Evolutionary conservation across 2,888 invertebrate species (phyloP).

Genomic region (Drosophila yooni): DNA sequence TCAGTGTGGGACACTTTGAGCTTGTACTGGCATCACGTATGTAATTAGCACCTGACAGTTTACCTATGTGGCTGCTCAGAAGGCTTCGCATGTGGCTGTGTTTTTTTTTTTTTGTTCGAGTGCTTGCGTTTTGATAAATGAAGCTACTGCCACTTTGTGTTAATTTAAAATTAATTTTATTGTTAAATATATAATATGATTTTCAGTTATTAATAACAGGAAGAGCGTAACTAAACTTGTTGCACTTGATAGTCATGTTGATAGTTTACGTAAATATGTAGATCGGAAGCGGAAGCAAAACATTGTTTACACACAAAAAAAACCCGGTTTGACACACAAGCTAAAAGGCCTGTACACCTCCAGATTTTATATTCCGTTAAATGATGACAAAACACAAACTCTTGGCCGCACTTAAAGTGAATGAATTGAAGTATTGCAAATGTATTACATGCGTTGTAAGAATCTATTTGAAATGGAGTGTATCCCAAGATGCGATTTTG

Average conservation of each 20-base stretch:
- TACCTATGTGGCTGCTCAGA: constrained; percentile 37
- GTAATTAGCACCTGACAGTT: constrained; percentile 69
- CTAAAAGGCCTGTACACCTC: neutral
- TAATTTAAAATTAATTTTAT: constrained; percentile 53
- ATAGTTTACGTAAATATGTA: neutral
- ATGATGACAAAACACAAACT: neutral
- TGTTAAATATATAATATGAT: constrained; percentile 38
- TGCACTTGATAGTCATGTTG: neutral
- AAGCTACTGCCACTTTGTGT: constrained; percentile 36
- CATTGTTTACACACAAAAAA: neutral
- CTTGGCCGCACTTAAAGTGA: neutral
- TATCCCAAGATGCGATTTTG: neutral
- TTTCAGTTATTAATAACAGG: constrained; percentile 12
- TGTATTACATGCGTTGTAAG: neutral
- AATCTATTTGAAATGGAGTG: neutral
- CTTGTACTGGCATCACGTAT: constrained; percentile 52
- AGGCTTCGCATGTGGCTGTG: constrained; percentile 41
- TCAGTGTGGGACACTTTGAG: constrained; percentile 37
- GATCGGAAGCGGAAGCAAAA: neutral
- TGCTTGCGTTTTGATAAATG: constrained; percentile 55
- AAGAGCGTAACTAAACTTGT: neutral
- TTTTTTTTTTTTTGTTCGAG: constrained; percentile 2
- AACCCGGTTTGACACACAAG: neutral
- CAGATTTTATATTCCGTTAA: neutral
- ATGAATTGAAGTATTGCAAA: neutral